A percentile compares a stretch with the other conserved stretches of the same genome.
These are phyloP conservation scores for Fukomys damarensis DNA, from an alignment of 2,113 vertebrate genomes.

Conservation along the genomic window DNA sequence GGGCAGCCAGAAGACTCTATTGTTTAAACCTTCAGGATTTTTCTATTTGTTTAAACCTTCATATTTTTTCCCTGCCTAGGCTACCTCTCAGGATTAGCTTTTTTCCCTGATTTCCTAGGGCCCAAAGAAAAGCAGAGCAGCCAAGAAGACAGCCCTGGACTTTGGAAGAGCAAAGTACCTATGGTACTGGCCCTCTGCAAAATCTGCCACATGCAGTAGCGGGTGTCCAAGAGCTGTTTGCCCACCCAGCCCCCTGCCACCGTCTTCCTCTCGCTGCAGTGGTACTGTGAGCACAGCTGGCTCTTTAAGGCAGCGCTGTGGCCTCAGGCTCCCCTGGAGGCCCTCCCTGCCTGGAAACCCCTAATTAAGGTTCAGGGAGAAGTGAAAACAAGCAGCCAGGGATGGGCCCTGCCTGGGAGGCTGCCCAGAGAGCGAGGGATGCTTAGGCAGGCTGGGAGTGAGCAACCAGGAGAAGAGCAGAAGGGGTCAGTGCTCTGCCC, in stretches of 20 bases:
- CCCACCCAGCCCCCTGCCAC: background rate
- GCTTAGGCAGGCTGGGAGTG: background rate
- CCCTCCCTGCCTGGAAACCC: slow-evolving; percentile 78
- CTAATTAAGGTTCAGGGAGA: slow-evolving; percentile 78
- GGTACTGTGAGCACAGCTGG: slow-evolving; percentile 56
- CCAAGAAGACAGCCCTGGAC: slow-evolving; percentile 29
- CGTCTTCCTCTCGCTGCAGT: background rate
- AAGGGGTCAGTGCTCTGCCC: background rate
- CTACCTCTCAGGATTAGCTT: background rate
- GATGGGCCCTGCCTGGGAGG: slow-evolving; percentile 51
- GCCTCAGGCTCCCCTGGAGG: slow-evolving; percentile 76
- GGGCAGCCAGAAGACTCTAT: background rate
- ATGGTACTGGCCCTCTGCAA: slow-evolving; percentile 21
- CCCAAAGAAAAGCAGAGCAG: slow-evolving; percentile 32
- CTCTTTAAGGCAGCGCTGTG: slow-evolving; percentile 79
- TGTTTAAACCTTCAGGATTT: background rate
- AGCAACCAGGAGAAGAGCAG: background rate
- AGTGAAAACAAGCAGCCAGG: slow-evolving; percentile 70
- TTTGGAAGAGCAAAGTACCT: slow-evolving; percentile 50
- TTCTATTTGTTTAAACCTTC: too few relatives aligned
- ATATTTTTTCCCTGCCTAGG: background rate
- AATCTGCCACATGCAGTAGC: background rate
- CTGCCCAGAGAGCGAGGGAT: slow-evolving; percentile 31
- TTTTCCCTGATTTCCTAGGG: slow-evolving; percentile 30
- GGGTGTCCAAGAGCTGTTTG: background rate